Conservation (phyloP, 2,888 invertebrate genomes). For the Oligia latruncula region DNA sequence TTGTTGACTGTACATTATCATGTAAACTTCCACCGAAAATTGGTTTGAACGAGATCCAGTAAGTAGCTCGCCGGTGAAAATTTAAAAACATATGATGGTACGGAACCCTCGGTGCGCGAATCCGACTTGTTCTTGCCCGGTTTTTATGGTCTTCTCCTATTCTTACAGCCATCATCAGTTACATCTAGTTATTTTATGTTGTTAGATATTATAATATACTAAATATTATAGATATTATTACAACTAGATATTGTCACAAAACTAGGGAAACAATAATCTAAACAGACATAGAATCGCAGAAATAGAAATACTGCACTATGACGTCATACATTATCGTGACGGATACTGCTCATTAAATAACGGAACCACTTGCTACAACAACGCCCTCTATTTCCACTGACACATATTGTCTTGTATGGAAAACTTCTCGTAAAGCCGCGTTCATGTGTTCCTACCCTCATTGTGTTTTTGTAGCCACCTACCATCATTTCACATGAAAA, state of each 20-base stretch:
- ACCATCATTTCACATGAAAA: background rate
- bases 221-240: background rate
- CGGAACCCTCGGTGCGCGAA: too few relatives aligned
- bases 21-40: too few relatives aligned
- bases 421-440: conserved; percentile 29
- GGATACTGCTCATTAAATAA: conserved; percentile 64
- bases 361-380: conserved; percentile 54
- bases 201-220: too few relatives aligned
- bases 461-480: background rate
- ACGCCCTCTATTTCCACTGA: conserved; percentile 50
- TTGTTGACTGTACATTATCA: too few relatives aligned
- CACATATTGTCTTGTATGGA: conserved; percentile 45
- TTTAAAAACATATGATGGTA: too few relatives aligned
- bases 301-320: conserved; percentile 29
- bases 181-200: too few relatives aligned
- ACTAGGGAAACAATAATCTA: conserved; percentile 1
- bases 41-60: too few relatives aligned
- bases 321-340: conserved; percentile 50
- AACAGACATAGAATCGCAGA: background rate
- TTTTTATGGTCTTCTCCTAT: background rate
- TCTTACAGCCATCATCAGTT: background rate
- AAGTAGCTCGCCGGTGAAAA: too few relatives aligned
- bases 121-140: too few relatives aligned
- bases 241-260: background rate
- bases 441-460: conserved; percentile 3